Base-by-base conservation (phyloP, 2,113 vertebrate species). In the Bambusicola thoracicus region DNA sequence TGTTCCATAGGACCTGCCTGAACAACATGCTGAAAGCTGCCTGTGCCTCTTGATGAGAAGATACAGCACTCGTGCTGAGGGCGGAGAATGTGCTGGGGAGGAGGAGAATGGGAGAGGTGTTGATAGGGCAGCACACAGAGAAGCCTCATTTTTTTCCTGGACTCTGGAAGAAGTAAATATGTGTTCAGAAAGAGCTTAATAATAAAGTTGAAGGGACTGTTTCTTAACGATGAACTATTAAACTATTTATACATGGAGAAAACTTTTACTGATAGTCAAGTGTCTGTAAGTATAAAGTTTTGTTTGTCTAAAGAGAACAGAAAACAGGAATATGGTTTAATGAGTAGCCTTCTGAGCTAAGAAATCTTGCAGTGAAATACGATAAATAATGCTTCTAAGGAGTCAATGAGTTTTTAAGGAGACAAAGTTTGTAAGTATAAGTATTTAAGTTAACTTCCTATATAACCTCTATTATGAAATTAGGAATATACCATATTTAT, bases 241-340 rank as follows among this genome's bases (percentile, higher is more conserved):
- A 93, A 96, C 78, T 41, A 87, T 83, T 91, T 95, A 95, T 97
- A 98, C 98, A 99, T 98, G 98, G 99, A 99, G 98, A 97, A 98
- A 98, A 97, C 97, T 97, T 98, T 98, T 96, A 98, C 97, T 90
- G 97, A 97, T 96, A 97, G 92, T 92, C 96, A 95, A 94, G 95
- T 97, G 79, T 96, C 95, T 92, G 97, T 98, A 97, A 98, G 97
- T 97, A 97, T 94, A 82, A 94, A 92, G 89, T 94, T 97, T 96
- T 92, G 85, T 94, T 97, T 96, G 89, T 96, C 63, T 95, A 91
- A 93, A 94, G 77, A 2, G 36, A 95, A 62, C 85, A 83, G 90
- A 85, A 95, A 94, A 59, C 13, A 90, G 68, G 59, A 89, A 62
- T 95, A 27, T 89, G 79, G 24, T 93, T 95, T 93, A 93, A 89